phyloP scores from a whole-genome alignment of 2,888 invertebrate genomes.

The Cephus pygmeus region DNA sequence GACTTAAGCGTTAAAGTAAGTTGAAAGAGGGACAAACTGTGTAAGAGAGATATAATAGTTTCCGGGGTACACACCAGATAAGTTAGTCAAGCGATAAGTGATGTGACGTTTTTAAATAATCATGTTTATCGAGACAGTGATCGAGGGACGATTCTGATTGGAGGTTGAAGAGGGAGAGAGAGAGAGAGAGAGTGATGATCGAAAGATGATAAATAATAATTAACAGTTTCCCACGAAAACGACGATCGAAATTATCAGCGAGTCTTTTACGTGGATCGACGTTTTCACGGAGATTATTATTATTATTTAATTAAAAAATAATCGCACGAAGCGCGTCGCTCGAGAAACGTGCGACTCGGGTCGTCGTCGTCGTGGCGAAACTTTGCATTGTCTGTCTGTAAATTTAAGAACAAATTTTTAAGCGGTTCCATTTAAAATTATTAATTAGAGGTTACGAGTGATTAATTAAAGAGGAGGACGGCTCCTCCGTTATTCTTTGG shows the following conservation, averaged over 20 bases:
- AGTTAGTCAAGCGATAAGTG: conserved; percentile 9
- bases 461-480: conserved; percentile 9
- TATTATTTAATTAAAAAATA: neutral
- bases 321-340: neutral
- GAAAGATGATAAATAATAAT: neutral
- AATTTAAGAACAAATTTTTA: conserved; percentile 34
- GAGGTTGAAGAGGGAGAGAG: neutral
- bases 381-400: conserved; percentile 39
- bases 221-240: neutral
- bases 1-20: neutral
- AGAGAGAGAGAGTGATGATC: neutral
- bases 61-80: neutral
- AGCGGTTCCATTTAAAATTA: neutral
- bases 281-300: neutral
- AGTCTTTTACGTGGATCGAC: neutral
- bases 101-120: conserved; percentile 44
- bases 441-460: conserved; percentile 23
- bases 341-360: neutral
- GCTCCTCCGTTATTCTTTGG: conserved; percentile 4
- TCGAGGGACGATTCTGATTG: conserved; percentile 35
- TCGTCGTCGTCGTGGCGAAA: neutral
- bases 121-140: conserved; percentile 38
- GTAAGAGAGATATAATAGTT: neutral
- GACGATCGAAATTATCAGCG: neutral
- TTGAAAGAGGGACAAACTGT: neutral